Evolutionary conservation across 2,888 invertebrate genomes (phyloP), one percentile per base, ranked within the genome.

Genomic region (Molanna angustata): DNA sequence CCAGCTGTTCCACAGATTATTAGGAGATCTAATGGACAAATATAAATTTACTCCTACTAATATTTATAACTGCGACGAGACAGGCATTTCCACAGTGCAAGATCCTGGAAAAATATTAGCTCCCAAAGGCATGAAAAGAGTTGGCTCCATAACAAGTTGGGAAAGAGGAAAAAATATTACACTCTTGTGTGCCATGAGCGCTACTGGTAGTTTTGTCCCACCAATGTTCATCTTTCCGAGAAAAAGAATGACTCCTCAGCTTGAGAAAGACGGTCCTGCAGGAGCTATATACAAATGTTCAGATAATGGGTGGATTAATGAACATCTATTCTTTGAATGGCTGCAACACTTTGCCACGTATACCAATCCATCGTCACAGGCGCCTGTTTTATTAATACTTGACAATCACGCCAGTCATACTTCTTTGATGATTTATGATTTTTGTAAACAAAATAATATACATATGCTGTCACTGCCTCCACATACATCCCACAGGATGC

Each of bases 141-240:
- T 73, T 1, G 70, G 72, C 13, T 65, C 66, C 1, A 62, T 69
- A 2, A 70, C 70, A 20, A 69, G 67, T 57, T 62, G 68, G 60
- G 69, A 70, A 56, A 62, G 67, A 61, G 70, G 69, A 43, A 64
- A 63, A 47, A 64, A 66, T 40, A 66, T 72, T 2, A 73, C 72
- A 1, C 49, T 71, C 11, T 41, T 71, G 44, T 72, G 68, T 63
- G 63, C 68, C n/a, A 66, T 71, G 64, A 72, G 64, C 61, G 66
- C 67, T 58, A 62, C 67, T 39, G 67, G 72, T 9, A 3, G 13
- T 9, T 72, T 61, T 58, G 62, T 74, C 20, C 71, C 72, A 4
- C 73, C 72, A 2, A 70, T 74, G 70, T 72, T 73, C 60, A 72
- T 74, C 42, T 74, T 67, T 50, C 70, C 35, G 6, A 49, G 71